These are phyloP conservation scores for Drosophila anomalata DNA, from an alignment of 2,888 invertebrate genomes.

Conservation along the genomic window DNA sequence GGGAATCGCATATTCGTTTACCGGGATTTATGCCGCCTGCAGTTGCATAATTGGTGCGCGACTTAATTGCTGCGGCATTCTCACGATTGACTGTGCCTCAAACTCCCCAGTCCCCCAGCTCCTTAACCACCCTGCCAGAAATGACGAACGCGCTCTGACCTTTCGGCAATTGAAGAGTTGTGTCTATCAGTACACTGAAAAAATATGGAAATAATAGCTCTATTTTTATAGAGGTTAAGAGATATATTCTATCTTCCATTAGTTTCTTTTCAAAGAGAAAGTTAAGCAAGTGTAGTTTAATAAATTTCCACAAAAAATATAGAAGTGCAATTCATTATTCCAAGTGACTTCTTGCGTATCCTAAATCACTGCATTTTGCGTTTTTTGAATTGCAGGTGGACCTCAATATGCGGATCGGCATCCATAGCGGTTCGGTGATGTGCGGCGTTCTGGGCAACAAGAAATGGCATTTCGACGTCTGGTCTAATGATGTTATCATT, in stretches of 20 bases:
- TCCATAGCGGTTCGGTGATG: slow-evolving; percentile 97
- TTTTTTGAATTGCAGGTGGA: slow-evolving; percentile 88
- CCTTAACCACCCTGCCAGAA: slow-evolving; percentile 2
- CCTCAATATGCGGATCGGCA: slow-evolving; percentile 98
- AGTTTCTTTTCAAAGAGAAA: too few relatives aligned
- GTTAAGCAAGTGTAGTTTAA: too few relatives aligned
- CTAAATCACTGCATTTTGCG: slow-evolving; percentile 24
- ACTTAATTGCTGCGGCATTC: slow-evolving; percentile 49
- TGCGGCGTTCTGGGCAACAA: slow-evolving; percentile 97
- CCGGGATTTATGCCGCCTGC: slow-evolving; percentile 47
- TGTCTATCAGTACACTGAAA: background rate
- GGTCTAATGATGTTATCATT: slow-evolving; percentile 97
- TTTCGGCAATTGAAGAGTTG: background rate
- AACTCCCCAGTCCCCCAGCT: background rate
- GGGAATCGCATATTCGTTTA: slow-evolving; percentile 27
- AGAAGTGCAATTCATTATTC: background rate
- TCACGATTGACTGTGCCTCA: slow-evolving; percentile 24
- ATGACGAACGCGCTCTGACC: slow-evolving; percentile 1
- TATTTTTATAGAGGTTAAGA: too few relatives aligned
- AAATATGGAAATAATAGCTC: background rate
- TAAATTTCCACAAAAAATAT: background rate
- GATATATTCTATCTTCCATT: too few relatives aligned
- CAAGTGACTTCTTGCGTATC: slow-evolving; percentile 49
- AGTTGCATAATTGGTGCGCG: slow-evolving; percentile 41
- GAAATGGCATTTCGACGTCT: slow-evolving; percentile 97